phyloP scores from a whole-genome alignment of 2,888 invertebrate genomes.

The Heteromyza rotundicornis region DNA sequence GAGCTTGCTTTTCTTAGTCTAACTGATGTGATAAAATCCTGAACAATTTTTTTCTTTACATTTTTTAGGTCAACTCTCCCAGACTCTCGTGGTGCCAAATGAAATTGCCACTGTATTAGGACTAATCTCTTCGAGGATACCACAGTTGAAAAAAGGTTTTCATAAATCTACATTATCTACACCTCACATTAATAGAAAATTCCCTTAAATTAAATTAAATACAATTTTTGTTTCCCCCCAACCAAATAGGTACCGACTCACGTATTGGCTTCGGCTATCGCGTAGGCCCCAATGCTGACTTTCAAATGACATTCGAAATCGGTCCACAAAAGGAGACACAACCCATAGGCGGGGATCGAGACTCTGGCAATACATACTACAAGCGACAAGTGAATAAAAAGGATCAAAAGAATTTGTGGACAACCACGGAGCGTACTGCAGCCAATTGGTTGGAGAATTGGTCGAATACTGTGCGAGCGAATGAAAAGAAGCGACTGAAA shows the following conservation, averaged over 20 bases:
- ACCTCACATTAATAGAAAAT: not conserved
- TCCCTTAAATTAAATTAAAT: not conserved
- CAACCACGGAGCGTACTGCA: slow-evolving; percentile 43
- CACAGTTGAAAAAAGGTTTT: slow-evolving; percentile 82
- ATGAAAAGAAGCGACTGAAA: slow-evolving; percentile 26
- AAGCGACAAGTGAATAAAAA: slow-evolving; percentile 54
- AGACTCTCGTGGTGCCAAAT: slow-evolving; percentile 76
- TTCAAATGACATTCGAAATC: slow-evolving; percentile 76
- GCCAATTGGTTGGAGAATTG: slow-evolving; percentile 67
- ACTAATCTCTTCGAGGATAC: slow-evolving; percentile 82
- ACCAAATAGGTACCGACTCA: slow-evolving; percentile 75
- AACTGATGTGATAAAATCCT: no score
- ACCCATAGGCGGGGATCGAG: slow-evolving; percentile 66
- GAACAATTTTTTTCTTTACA: no score
- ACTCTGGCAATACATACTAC: slow-evolving; percentile 46
- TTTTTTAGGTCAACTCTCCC: slow-evolving; percentile 63
- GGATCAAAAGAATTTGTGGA: slow-evolving; percentile 49
- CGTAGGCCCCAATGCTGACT: slow-evolving; percentile 81
- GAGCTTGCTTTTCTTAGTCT: not conserved
- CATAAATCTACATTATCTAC: not conserved
- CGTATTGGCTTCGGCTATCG: slow-evolving; percentile 80
- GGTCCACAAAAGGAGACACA: slow-evolving; percentile 81
- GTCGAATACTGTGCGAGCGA: slow-evolving; percentile 67
- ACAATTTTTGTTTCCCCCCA: slow-evolving; percentile 7
- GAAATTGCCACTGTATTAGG: slow-evolving; percentile 81